Evolutionary conservation across 2,113 vertebrate genomes (phyloP).

Genomic region (Poecilia latipinna): DNA sequence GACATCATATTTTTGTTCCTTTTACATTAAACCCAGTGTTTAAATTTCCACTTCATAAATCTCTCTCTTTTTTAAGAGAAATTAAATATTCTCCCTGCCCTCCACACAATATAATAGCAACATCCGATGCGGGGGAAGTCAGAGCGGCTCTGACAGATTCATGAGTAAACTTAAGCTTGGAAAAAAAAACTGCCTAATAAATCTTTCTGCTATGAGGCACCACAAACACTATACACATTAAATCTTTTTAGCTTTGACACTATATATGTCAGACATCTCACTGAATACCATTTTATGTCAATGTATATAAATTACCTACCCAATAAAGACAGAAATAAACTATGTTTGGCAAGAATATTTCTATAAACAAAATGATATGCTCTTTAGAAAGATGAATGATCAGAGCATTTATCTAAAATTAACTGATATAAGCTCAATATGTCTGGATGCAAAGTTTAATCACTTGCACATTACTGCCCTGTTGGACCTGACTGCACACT

Average conservation of each 20-base stretch:
- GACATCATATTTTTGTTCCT: not conserved
- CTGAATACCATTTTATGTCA: not conserved
- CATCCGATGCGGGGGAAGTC: slow-evolving; percentile 6
- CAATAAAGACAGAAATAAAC: slow-evolving; percentile 4
- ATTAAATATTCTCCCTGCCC: slow-evolving; percentile 1
- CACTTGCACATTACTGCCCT: slow-evolving; percentile 3
- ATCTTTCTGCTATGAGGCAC: not conserved
- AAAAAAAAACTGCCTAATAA: slow-evolving; percentile 1
- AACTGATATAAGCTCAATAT: slow-evolving; percentile 31
- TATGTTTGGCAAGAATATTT: not conserved
- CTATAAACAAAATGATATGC: slow-evolving; percentile 1
- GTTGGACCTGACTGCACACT: not conserved
- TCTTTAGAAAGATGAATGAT: slow-evolving; percentile 1
- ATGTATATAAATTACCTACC: slow-evolving; percentile 3
- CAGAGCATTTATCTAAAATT: slow-evolving; percentile 11
- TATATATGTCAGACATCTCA: not conserved
- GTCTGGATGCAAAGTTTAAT: slow-evolving; percentile 1
- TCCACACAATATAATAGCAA: not conserved
- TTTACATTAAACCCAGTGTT: not conserved
- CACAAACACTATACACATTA: not conserved
- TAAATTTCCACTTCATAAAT: not conserved
- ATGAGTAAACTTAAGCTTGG: slow-evolving; percentile 11
- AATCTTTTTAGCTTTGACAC: not conserved
- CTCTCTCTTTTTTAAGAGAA: not conserved
- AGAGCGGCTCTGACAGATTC: not conserved